These are phyloP conservation scores for Stictocephala bisonia DNA, from an alignment of 2,888 invertebrate genomes.

Conservation along the genomic window DNA sequence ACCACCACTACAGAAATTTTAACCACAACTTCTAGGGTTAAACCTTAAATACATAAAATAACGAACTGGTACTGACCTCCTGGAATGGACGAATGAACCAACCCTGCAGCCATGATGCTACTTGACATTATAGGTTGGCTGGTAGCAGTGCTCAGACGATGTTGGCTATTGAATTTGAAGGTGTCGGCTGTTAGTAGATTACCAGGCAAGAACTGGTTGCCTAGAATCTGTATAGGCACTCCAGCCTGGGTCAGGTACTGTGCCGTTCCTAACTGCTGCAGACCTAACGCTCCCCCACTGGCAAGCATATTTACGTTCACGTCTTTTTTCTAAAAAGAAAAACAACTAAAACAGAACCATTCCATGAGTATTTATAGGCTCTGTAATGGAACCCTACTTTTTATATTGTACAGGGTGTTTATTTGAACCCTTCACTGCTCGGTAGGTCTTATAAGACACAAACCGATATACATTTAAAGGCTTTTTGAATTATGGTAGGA, in stretches of 20 bases:
- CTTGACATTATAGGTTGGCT: conserved; percentile 40
- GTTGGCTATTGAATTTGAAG: conserved; percentile 35
- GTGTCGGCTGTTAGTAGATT: conserved; percentile 47
- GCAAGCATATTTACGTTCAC: conserved; percentile 51
- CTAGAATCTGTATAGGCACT: conserved; percentile 50
- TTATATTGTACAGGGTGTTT: no score
- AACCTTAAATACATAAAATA: no score
- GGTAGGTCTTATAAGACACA: no score
- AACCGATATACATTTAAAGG: no score
- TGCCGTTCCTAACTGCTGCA: conserved; percentile 52
- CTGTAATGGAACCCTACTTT: no score
- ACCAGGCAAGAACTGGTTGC: conserved; percentile 48
- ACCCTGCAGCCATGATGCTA: conserved; percentile 32
- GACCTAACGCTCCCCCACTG: conserved; percentile 17
- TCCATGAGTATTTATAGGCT: no score
- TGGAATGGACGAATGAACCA: conserved; percentile 30
- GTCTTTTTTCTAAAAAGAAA: conserved; percentile 54
- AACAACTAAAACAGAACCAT: no score
- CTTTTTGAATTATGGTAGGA: no score
- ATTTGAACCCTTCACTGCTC: no score
- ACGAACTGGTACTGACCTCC: conserved; percentile 37
- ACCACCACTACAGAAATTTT: no score
- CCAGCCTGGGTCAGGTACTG: conserved; percentile 52
- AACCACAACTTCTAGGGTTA: no score
- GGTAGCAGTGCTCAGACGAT: conserved; percentile 6